Percentiles rank a stretch among this genome's conserved stretches.
Conservation (phyloP, 2,113 vertebrate genomes). For the Gorsachius goisagi region DNA sequence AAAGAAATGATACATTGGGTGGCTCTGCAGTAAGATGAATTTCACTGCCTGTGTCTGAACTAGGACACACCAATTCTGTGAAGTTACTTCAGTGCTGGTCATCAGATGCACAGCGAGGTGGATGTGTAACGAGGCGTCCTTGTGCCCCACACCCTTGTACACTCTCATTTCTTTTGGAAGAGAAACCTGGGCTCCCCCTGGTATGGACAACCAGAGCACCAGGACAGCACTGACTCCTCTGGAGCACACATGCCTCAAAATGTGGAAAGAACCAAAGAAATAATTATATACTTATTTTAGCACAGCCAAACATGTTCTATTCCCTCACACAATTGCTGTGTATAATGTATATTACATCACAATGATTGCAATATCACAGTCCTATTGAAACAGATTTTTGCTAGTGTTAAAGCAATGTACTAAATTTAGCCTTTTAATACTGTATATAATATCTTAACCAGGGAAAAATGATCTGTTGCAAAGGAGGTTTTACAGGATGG, state of each 20-base stretch:
- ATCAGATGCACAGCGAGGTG: neutral
- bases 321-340: neutral
- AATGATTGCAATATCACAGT: neutral
- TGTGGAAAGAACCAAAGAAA: neutral
- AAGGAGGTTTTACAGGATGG: neutral
- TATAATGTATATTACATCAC: neutral
- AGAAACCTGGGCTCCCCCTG: neutral
- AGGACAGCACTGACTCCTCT: neutral
- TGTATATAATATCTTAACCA: neutral
- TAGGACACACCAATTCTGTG: neutral
- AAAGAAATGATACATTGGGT: neutral
- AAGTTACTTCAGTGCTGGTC: neutral
- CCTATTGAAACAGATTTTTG: neutral
- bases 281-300: neutral
- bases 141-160: neutral
- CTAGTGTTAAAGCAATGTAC: neutral
- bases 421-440: neutral
- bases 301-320: neutral
- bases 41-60: neutral
- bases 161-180: neutral
- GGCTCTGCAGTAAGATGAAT: neutral
- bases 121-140: rapidly evolving
- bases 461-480: neutral
- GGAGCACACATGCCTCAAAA: neutral
- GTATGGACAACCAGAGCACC: neutral